Evolutionary conservation across 2,113 vertebrate species (phyloP), one percentile per base, ranked within the genome.

Genomic region (Sinosuthora webbiana): DNA sequence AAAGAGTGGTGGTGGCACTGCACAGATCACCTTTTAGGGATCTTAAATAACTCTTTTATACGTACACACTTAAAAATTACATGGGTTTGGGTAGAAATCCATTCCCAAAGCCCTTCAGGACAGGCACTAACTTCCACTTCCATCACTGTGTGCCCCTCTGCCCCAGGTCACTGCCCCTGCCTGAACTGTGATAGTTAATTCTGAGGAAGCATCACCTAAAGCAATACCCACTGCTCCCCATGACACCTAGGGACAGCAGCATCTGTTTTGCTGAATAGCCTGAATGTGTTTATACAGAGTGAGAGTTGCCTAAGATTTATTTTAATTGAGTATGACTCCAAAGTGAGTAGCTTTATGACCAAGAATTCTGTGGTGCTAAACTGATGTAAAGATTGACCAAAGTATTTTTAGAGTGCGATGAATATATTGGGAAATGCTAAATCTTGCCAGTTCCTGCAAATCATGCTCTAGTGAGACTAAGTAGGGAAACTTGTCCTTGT

Each of bases 271-370:
- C n/a, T 67, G 16, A 64, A 82, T 5, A 75, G 59, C 39, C 30
- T 5, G 24, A 55, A 44, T 59, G 89, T 94, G 71, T 94, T 85
- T 91, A 86, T 88, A 73, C 42, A 76, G 71, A 93, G 57, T 7
- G 45, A 69, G 56, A 64, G 65, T 47, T 87, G 73, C 53, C 55
- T 25, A 83, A 88, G 87, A 75, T 93, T 93, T 88, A 74, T 83
- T 95, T 94, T 73, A 86, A 86, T 42, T 27, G 64, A 41, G 35
- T 37, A 45, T 91, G 92, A 94, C 82, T 95, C 71, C 89, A 53
- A 83, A 86, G 35, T 74, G 4, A 11, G 92, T 52, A 90, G 65
- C 73, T 13, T 2, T 70, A 55, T 44, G 76, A 88, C 79, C 8
- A 10, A 76, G 41, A 88, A 82, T 49, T 37, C 33, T 83, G 71